Evolutionary conservation across 37 sponge, comb jelly and placozoan genomes (phyloP).

Genomic region (Ephydatia muelleri): DNA sequence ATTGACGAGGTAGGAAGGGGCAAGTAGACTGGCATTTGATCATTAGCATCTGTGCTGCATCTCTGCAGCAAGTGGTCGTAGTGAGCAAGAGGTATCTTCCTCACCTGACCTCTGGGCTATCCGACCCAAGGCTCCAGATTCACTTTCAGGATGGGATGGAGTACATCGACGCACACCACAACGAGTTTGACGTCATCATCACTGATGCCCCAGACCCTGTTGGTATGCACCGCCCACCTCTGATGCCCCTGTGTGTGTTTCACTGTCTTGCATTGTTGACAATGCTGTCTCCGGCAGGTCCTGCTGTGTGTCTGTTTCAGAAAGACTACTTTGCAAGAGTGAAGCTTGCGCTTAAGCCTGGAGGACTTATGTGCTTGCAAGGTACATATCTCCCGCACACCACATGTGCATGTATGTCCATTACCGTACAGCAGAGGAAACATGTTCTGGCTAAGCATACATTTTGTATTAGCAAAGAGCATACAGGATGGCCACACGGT

Average conservation of each 20-base stretch:
- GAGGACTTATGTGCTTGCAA: conserved; percentile 82
- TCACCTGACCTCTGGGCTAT: conserved; percentile 51
- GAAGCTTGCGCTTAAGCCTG: conserved; percentile 71
- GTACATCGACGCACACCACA: conserved; percentile 47
- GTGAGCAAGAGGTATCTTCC: conserved; percentile 83
- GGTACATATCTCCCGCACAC: conserved; percentile 42
- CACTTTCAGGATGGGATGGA: conserved; percentile 72
- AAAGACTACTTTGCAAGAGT: conserved; percentile 66
- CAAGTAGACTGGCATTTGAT: background rate
- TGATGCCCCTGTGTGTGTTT: background rate
- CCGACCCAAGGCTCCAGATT: conserved; percentile 55
- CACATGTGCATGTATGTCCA: too few species aligned
- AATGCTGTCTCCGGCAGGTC: conserved; percentile 46
- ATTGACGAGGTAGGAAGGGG: conserved; percentile 79
- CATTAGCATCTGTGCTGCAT: too few species aligned
- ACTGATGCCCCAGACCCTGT: conserved; percentile 88
- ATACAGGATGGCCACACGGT: too few species aligned
- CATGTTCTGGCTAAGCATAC: too few species aligned
- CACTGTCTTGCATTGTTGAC: background rate
- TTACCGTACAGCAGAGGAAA: too few species aligned
- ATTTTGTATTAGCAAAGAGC: too few species aligned
- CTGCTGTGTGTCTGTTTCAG: conserved; percentile 78
- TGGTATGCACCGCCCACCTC: conserved; percentile 12
- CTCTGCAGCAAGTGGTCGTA: conserved; percentile 56
- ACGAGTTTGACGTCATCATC: conserved; percentile 89